Percentiles rank a stretch among this genome's conserved stretches.
Evolutionary conservation across 2,797 vertebrate genomes (phyloP).

Genomic region (Serranus cabrilla): DNA sequence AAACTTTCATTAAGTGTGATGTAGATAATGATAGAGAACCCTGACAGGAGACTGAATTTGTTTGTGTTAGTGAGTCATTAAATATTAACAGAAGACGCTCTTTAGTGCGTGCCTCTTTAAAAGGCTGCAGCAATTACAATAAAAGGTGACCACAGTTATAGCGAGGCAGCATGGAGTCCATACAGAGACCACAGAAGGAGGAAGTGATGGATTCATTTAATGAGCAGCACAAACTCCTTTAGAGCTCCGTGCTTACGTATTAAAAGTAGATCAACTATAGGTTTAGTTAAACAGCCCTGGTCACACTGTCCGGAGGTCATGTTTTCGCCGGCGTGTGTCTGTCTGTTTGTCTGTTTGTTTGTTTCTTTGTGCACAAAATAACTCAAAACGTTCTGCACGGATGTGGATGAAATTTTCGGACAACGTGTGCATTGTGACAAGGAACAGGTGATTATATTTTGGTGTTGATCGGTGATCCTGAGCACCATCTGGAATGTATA

Average conservation of each 20-base stretch:
- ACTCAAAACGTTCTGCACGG: too few species aligned
- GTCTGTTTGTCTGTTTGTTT: too few species aligned
- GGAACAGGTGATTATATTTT: too few species aligned
- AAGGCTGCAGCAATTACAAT: conserved; percentile 35
- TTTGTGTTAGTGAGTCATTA: not conserved
- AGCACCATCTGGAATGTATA: too few species aligned
- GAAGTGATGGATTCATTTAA: conserved; percentile 31
- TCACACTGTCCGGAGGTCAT: too few species aligned
- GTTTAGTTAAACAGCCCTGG: too few species aligned
- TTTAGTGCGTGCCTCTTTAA: not conserved
- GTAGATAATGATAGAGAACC: not conserved
- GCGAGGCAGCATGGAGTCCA: not conserved
- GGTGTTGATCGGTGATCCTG: too few species aligned
- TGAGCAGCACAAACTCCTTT: conserved; percentile 12
- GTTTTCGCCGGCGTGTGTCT: too few species aligned
- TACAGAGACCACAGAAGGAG: conserved; percentile 9
- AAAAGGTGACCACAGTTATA: conserved; percentile 41
- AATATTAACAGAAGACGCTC: conserved; percentile 37
- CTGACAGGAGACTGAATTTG: not conserved
- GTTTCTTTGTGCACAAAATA: too few species aligned
- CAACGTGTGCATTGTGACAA: too few species aligned
- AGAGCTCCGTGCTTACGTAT: not conserved
- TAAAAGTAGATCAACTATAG: not conserved
- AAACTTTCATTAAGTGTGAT: not conserved
- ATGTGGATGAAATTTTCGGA: too few species aligned